Percentiles rank a stretch among this genome's conserved stretches.
These are phyloP conservation scores for Tonatia bakeri DNA, from an alignment of 2,113 vertebrate species.

Conservation along the genomic window DNA sequence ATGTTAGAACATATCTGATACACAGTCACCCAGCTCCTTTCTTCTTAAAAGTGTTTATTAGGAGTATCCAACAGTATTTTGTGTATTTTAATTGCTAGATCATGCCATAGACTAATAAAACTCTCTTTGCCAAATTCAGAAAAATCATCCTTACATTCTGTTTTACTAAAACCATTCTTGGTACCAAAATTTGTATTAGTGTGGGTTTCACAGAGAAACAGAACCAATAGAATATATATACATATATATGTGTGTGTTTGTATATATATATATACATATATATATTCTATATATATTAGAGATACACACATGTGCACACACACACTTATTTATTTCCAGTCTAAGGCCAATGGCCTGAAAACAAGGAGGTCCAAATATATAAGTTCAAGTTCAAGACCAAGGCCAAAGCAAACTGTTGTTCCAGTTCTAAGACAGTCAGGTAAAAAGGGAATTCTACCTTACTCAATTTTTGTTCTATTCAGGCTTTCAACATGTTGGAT, in stretches of 20 bases:
- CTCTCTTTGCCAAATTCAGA: neutral
- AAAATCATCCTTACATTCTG: neutral
- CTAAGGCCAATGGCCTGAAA: neutral
- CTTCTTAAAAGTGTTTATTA: neutral
- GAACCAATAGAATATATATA: neutral
- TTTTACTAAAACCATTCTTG: neutral
- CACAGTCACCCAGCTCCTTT: neutral
- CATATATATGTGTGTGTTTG: too few relatives aligned
- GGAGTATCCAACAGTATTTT: neutral
- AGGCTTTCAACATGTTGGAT: neutral
- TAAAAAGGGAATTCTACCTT: neutral
- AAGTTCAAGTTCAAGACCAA: neutral
- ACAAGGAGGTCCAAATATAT: neutral
- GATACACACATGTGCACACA: too few relatives aligned
- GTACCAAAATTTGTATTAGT: neutral
- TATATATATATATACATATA: too few relatives aligned
- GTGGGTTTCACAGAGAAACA: neutral
- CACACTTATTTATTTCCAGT: neutral
- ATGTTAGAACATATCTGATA: neutral
- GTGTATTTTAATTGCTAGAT: neutral
- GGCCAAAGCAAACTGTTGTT: neutral
- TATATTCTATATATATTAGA: too few relatives aligned
- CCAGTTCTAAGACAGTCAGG: neutral
- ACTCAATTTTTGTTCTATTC: neutral
- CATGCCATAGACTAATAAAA: neutral